Base-by-base conservation (phyloP, 2,888 invertebrate species). In the Anthophora plumipes region DNA sequence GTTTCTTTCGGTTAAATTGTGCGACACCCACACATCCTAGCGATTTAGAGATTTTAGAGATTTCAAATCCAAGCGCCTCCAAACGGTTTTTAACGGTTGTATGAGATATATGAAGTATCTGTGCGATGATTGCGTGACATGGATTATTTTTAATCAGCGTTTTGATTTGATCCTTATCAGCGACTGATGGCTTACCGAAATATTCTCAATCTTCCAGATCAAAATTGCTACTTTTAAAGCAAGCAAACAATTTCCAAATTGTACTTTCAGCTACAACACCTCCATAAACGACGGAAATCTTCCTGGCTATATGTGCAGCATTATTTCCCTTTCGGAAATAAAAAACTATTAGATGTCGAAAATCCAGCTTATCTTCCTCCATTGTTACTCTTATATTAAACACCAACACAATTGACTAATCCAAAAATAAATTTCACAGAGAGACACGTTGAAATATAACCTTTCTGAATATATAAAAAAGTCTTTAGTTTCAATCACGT, bases 311-410 rank as follows among this genome's bases (percentile, higher is more conserved):
- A n/a, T n/a, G n/a, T n/a, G n/a, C n/a, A n/a, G n/a, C n/a, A 68
- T 70, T 82, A 67, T 82, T 76, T 48, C 68, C 66, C 41, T 73
- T 82, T 37, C 64, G 31, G n/a, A n/a, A n/a, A n/a, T n/a, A n/a
- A n/a, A n/a, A n/a, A n/a, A n/a, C n/a, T n/a, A n/a, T n/a, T n/a
- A 79, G 76, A 69, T 73, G 76, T 50, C 76, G 68, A 70, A 46
- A 70, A 73, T 79, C 66, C 72, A 73, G 73, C 68, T 82, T 70
- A 31, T 63, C 31, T 31, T 63, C 63, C 63, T 57, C 68, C 59
- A 80, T 77, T 46, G 66, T 77, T 67, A 59, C 68, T 57, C 31
- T 60, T 43, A 43, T 66, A 60, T 37, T 75, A 80, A 69, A 17
- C 4, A 72, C 41, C 63, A 7, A 14, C 43, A 72, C 78, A 75